Evolutionary conservation across 2,113 vertebrate genomes (phyloP).

Genomic region (Marmota flaviventris): DNA sequence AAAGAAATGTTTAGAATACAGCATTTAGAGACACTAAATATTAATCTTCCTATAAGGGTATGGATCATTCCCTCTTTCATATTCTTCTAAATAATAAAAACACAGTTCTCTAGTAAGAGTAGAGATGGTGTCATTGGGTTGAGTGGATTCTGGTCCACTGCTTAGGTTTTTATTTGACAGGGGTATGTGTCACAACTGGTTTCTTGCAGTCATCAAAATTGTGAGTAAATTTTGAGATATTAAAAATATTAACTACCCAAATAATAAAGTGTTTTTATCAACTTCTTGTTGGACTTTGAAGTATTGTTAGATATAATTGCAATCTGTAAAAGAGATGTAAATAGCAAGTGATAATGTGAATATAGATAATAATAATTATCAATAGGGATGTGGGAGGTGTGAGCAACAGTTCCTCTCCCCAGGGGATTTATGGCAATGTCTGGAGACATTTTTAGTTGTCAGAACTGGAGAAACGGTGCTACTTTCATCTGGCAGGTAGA

Average conservation of each 20-base stretch:
- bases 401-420: neutral
- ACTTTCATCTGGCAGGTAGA: neutral
- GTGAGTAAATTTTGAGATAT: constrained; percentile 16
- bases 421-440: neutral
- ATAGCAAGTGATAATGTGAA: neutral
- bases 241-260: neutral
- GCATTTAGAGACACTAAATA: neutral
- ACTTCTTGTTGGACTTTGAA: neutral
- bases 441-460: neutral
- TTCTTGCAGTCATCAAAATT: neutral
- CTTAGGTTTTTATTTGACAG: neutral
- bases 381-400: neutral
- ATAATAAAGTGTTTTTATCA: neutral
- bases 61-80: neutral
- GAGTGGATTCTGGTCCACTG: neutral
- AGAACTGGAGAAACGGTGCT: neutral
- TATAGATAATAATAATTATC: neutral
- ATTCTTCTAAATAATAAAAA: neutral
- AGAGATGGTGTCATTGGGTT: neutral
- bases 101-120: neutral
- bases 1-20: neutral
- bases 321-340: neutral
- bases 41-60: neutral
- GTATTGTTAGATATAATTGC: neutral
- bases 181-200: neutral